A percentile compares a stretch with the other conserved stretches of the same genome.
phyloP scores from a whole-genome alignment of 2,888 invertebrate species.

The Eilema griseolum region DNA sequence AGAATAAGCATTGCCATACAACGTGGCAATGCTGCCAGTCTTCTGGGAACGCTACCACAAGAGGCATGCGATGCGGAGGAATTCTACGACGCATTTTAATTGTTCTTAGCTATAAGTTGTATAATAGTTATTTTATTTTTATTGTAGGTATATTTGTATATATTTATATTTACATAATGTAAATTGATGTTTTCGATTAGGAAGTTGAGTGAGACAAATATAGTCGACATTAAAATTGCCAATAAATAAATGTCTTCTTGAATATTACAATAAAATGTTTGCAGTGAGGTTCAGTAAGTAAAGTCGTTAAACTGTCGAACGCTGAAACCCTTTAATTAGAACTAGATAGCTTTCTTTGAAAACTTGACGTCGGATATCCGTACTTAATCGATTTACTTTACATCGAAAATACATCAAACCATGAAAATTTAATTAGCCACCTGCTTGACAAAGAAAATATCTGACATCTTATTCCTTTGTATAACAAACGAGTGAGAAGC shows the following conservation, averaged over 20 bases:
- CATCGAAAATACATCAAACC: slow-evolving; percentile 66
- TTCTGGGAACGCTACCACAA: too few relatives aligned
- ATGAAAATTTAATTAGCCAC: slow-evolving; percentile 80
- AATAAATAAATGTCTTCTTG: not conserved
- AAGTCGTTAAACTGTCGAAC: not conserved
- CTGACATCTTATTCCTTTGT: slow-evolving; percentile 49
- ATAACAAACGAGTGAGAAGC: slow-evolving; percentile 56
- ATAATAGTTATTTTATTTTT: too few relatives aligned
- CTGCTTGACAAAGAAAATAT: slow-evolving; percentile 57
- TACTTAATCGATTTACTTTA: slow-evolving; percentile 64
- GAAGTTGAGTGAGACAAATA: too few relatives aligned
- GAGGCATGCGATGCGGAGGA: too few relatives aligned
- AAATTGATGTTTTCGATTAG: too few relatives aligned
- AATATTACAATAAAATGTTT: not conserved
- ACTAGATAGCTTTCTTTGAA: slow-evolving; percentile 22
- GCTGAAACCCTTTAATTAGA: not conserved
- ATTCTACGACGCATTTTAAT: too few relatives aligned
- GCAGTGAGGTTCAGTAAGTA: not conserved
- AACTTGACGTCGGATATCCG: slow-evolving; percentile 60
- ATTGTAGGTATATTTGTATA: too few relatives aligned
- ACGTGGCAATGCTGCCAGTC: too few relatives aligned
- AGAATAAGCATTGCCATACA: too few relatives aligned
- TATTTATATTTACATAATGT: too few relatives aligned
- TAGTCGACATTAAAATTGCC: too few relatives aligned
- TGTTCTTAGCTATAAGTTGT: too few relatives aligned